Evolutionary conservation across 2,888 invertebrate genomes (phyloP), one percentile per base, ranked within the genome.

Genomic region (Watsonalla cultraria): DNA sequence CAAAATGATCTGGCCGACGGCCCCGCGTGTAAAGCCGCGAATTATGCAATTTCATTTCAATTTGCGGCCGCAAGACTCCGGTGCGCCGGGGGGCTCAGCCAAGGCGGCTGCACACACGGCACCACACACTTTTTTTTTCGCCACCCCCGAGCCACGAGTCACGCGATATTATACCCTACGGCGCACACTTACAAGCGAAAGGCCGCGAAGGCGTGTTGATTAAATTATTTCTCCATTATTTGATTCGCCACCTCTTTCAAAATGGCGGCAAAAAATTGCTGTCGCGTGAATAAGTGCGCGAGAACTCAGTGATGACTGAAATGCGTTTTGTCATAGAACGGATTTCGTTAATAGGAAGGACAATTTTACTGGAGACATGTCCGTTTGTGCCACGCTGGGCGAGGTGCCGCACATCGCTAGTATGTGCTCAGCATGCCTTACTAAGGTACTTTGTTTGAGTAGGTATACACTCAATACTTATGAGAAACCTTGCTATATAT

Each of bases 21-120:
- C 57, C 57, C 59, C 57, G 46, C 51, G 64, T 55, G 55, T 59
- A 35, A 56, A 9, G 56, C 48, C 53, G 66, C 74, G 76, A 83
- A 89, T 89, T 88, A 88, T 86, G 84, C 90, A 86, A 88, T 89
- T 87, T 84, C 76, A 86, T 86, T 87, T 85, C 80, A 86, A 85
- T 84, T 82, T 80, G 77, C 71, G 79, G 75, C 72, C 73, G 78
- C 77, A 75, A 78, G 74, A 74, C 68, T 69, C 67, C 57, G 64
- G 56, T 52, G 58, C 46, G 47, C 47, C 58, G 62, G 58, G 65
- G 70, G 65, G 67, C 66, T 72, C 77, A 76, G 77, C 82, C 76
- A 76, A 78, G 75, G 80, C 73, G 76, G 76, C 73, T 78, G 79
- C 84, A 85, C 84, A 86, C 82, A 82, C 84, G 80, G 68, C 74